Evolutionary conservation across 1,140 invertebrate genomes (phyloP), one percentile per base, ranked within the genome.

Genomic region (Drosophila baimaii): DNA sequence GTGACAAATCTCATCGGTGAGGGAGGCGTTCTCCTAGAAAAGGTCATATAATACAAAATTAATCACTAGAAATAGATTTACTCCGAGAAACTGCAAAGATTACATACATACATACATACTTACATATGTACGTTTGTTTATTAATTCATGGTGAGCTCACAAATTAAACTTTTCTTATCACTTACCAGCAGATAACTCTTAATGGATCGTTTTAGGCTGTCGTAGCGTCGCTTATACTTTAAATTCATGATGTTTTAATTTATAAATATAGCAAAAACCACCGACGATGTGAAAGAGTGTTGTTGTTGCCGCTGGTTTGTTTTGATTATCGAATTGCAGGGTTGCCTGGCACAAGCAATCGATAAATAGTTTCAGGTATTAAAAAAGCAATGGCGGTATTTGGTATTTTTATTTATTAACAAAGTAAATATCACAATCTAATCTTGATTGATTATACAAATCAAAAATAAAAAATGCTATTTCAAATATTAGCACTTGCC

Each of bases 1-100:
- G 79, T 94, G 92, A 5, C 95, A 94, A 31, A 96, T 95, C 93
- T 96, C 95, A 93, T 97, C 96, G 86, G 96, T 96, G 5, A 97
- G 80, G 3, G 95, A 95, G 43, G 95, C 95, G 94, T 97, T 97
- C 93, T 96, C 95, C 96, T 96, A 17, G 13, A 74, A 68, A 21
- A 44, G 55, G 63, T 57, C 2, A 6, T 27, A n/a, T 25, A 62
- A 27, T 15, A 15, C 2, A 25, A 25, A 2, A 21, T 37, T 10
- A 33, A 33, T 52, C 1, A 46, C 1, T 25, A n/a, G n/a, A n/a
- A 47, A 25, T 47, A 10, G 23, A n/a, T 47, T 46, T 8, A 12
- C 10, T 9, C 3, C 15, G 17, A 17, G n/a, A n/a, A 55, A 37
- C 5, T 23, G 15, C 19, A n/a, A n/a, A 8, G 15, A 21, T 23